Conservation (phyloP, 2,797 vertebrate genomes). For the Mergus octosetaceus region DNA sequence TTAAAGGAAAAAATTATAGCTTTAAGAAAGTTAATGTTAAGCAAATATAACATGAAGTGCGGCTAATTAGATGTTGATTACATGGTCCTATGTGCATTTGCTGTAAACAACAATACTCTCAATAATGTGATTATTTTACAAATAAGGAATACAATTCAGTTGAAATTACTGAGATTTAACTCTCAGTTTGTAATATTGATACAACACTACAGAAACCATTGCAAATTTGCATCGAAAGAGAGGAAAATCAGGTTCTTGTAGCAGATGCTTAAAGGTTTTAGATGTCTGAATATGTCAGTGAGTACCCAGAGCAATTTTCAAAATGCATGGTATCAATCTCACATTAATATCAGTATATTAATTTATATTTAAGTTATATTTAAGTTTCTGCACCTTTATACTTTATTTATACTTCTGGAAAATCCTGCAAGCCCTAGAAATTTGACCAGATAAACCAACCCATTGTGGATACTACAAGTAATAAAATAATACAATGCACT, state of each 20-base stretch:
- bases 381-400: neutral
- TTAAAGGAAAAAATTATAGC: slow-evolving; percentile 76
- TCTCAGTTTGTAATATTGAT: neutral
- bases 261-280: neutral
- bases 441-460: neutral
- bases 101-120: slow-evolving; percentile 69
- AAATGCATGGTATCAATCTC: neutral
- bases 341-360: neutral
- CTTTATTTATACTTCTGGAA: neutral
- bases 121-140: slow-evolving; percentile 59
- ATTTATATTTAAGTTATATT: neutral
- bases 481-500: slow-evolving; percentile 17
- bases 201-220: neutral
- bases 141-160: slow-evolving; percentile 35
- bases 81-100: slow-evolving; percentile 69
- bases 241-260: neutral
- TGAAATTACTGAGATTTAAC: slow-evolving; percentile 9
- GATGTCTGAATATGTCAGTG: neutral
- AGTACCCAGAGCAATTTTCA: neutral
- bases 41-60: slow-evolving; percentile 79
- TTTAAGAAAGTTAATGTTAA: slow-evolving; percentile 78
- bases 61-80: slow-evolving; percentile 79
- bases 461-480: slow-evolving; percentile 24
- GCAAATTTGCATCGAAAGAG: neutral
- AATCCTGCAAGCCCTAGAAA: neutral